Evolutionary conservation across 2,888 invertebrate species (phyloP), one percentile per base, ranked within the genome.

Genomic region (Aphodius granarius): DNA sequence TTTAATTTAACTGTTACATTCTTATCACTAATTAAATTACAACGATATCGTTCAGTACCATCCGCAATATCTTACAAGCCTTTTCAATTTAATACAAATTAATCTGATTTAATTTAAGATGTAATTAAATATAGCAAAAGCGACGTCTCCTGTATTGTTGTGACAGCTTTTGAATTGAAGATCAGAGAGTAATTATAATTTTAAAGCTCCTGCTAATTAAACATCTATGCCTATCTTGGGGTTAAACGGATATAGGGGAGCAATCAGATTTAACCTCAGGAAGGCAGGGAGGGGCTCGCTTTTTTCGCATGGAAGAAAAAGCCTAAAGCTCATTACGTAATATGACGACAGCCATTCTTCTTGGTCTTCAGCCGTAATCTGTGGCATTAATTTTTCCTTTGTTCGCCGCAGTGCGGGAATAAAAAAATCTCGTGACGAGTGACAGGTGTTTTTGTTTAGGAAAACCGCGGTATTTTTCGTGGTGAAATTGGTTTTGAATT

Each of bases 151-250:
- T 43, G 43, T 43, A 43, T 43, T 43, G 43, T 43, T 43, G 6
- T 43, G 43, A 43, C 43, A 43, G 13, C 2, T 13, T 43, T 43
- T 43, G 43, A 43, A 43, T 43, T 43, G 43, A 43, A 43, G 43
- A 43, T 43, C 13, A 43, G 43, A 43, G 43, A 43, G 6, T 43
- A 81, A 78, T 79, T 82, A 82, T 81, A 81, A 80, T 81, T 79
- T 82, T 83, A 83, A 83, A 83, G 82, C 83, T 78, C 78, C 80
- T 78, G 81, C 82, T 83, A 83, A 83, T 83, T 83, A 83, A 82
- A 82, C 83, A 83, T 83, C 83, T 80, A 81, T 81, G 82, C 80
- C 82, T 81, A 78, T 80, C 78, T 13, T 43, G 23, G 23, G 23
- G 82, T 83, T 83, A 81, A 82, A 81, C 81, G 82, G 81, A 82